Evolutionary conservation across 2,888 invertebrate species (phyloP), one percentile per base, ranked within the genome.

Genomic region (Hypercompe scribonia): DNA sequence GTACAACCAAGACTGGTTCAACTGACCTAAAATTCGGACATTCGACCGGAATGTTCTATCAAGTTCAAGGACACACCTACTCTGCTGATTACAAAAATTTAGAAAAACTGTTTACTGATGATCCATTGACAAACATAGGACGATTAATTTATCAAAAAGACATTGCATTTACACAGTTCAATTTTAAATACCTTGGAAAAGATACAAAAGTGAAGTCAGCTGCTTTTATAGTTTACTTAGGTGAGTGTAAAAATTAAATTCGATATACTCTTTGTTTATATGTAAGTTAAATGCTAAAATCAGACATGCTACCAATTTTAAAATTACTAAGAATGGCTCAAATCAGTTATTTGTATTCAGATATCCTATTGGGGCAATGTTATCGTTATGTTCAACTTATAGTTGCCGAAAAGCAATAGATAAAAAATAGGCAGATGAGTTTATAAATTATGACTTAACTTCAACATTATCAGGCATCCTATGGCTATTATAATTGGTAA

Each of bases 11-110:
- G 64, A 63, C 85, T 21, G 84, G 84, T 15, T 86, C 85, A 69
- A 77, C 88, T 70, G 89, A 91, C 79, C 81, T 85, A 80, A 96
- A 85, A 64, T 86, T 96, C 58, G 96, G 96, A 13, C 90, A 95
- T 74, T 81, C 90, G 72, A 91, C 95, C 66, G 97, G 97, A 31
- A 90, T 96, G 81, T 92, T 93, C 46, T 96, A 96, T 90, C 94
- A 95, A 34, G 79, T 96, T 13, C 90, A 96, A 84, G 95, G 95
- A 74, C 94, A 94, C 76, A 96, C 96, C 42, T 96, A 96, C 75
- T 95, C 95, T 13, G 81, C 87, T 69, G 94, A 96, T 82, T 95
- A 91, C 82, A 88, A 92, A 54, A 93, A 93, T 75, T 75, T 90
- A 34, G 86, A 86, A 24, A 88, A 86, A 72, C 84, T 95, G 78